phyloP scores from a whole-genome alignment of 2,888 invertebrate genomes.

The Xestia rhomboidea region DNA sequence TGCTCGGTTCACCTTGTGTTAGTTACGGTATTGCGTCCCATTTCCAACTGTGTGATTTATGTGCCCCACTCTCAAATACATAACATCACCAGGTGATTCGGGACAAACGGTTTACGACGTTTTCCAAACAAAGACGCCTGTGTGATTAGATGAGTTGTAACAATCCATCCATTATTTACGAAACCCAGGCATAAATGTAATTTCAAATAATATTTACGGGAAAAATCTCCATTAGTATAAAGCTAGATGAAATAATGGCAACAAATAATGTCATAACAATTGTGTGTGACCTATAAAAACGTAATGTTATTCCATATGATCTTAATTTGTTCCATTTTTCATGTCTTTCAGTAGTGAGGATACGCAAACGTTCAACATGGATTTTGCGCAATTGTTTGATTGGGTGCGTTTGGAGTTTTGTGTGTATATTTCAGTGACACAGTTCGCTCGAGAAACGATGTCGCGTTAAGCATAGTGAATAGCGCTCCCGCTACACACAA shows the following conservation, averaged over 20 bases:
- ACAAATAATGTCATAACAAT: slow-evolving; percentile 23
- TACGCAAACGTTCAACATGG: not conserved
- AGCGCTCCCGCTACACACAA: slow-evolving; percentile 46
- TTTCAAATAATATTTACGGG: slow-evolving; percentile 28
- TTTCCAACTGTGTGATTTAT: slow-evolving; percentile 80
- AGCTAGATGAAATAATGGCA: slow-evolving; percentile 20
- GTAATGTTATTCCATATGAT: slow-evolving; percentile 12
- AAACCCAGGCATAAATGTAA: slow-evolving; percentile 22
- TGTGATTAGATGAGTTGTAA: slow-evolving; percentile 45
- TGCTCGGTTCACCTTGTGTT: slow-evolving; percentile 76
- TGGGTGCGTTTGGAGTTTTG: slow-evolving; percentile 26
- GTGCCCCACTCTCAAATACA: slow-evolving; percentile 74
- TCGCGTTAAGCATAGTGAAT: slow-evolving; percentile 51
- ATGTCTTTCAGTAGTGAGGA: slow-evolving; percentile 15
- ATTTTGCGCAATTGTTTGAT: slow-evolving; percentile 33
- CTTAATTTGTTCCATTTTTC: slow-evolving; percentile 19
- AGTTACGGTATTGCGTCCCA: slow-evolving; percentile 78
- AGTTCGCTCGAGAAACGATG: slow-evolving; percentile 53
- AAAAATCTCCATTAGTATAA: not conserved
- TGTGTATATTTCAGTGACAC: slow-evolving; percentile 49
- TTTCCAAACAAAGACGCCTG: slow-evolving; percentile 55
- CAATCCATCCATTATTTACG: slow-evolving; percentile 39
- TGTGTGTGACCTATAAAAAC: slow-evolving; percentile 25
- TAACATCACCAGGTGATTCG: slow-evolving; percentile 74
- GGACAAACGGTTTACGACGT: slow-evolving; percentile 66